A percentile compares a stretch with the other conserved stretches of the same genome.
Evolutionary conservation across 2,113 vertebrate species (phyloP).

Genomic region (Ellobius talpinus): DNA sequence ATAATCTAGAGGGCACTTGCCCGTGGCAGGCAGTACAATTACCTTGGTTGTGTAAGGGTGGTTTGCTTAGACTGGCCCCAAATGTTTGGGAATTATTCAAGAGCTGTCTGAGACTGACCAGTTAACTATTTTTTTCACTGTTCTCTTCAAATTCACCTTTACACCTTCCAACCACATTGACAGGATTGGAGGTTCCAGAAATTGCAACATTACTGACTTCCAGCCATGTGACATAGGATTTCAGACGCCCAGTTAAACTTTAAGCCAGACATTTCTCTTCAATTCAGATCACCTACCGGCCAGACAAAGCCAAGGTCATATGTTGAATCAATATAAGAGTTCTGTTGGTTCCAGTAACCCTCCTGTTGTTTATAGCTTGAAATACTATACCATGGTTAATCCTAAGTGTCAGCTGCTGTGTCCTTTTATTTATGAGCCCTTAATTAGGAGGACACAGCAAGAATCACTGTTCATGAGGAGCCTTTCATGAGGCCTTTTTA

Average conservation of each 20-base stretch:
- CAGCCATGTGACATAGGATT: slow-evolving; percentile 26
- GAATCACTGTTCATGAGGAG: slow-evolving; percentile 59
- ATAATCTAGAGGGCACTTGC: slow-evolving; percentile 75
- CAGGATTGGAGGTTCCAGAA: slow-evolving; percentile 72
- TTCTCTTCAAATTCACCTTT: slow-evolving; percentile 74
- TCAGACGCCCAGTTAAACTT: slow-evolving; percentile 80
- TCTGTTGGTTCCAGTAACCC: not conserved
- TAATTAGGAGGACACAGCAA: slow-evolving; percentile 68
- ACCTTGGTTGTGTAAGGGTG: slow-evolving; percentile 81
- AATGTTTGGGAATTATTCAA: slow-evolving; percentile 80
- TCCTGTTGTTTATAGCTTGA: not conserved
- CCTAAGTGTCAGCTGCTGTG: slow-evolving; percentile 62
- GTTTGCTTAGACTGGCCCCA: slow-evolving; percentile 78
- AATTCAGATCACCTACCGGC: slow-evolving; percentile 61
- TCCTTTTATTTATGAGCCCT: slow-evolving; percentile 53
- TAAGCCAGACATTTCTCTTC: slow-evolving; percentile 73
- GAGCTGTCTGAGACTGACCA: slow-evolving; percentile 66
- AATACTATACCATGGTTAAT: slow-evolving; percentile 69
- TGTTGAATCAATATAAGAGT: slow-evolving; percentile 48
- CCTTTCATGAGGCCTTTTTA: slow-evolving; percentile 41
- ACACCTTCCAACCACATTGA: slow-evolving; percentile 51
- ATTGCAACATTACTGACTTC: slow-evolving; percentile 78
- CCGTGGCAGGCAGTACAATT: slow-evolving; percentile 76
- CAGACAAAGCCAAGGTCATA: slow-evolving; percentile 66
- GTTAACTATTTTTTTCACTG: slow-evolving; percentile 74